Evolutionary conservation across 2,888 invertebrate species (phyloP), one percentile per base, ranked within the genome.

Genomic region (Eurytoma adleriae): DNA sequence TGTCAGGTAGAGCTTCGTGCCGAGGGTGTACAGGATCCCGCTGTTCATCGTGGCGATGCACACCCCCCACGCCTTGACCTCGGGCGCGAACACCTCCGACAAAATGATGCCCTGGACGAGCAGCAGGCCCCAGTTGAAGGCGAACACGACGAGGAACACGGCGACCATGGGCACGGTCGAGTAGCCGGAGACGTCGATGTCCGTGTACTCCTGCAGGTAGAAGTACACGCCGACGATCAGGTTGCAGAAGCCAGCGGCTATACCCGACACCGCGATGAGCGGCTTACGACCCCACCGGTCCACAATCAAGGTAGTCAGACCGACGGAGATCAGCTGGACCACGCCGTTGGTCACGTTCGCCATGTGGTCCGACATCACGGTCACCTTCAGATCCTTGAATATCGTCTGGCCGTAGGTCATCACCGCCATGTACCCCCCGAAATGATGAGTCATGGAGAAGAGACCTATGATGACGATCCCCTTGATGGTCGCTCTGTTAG

Each of bases 381-480:
- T 48, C 40, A 83, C 85, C 5, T 83, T 83, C 0, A 85, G 83
- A 13, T 87, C 86, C 67, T 81, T 79, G 79, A 93, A 92, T 56
- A 93, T 92, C 4, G 90, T 84, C 3, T 91, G 91, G 2, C 88
- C 86, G 83, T 90, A 91, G 3, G 87, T 85, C 27, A 91, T 81
- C 7, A 91, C 83, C 0, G 87, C 83, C 62, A 88, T 85, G 67
- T 87, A 89, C 0, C 91, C 91, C n/a, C 89, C 88, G 14, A 91
- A 89, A 81, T 93, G 91, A 77, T 93, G 92, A 40, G 92, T 90
- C 3, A 91, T 81, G 86, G 91, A 89, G 48, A 93, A 87, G 0
- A 89, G 83, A 0, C 91, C 81, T 0, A 90, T 87, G 3, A 93
- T 89, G 3, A 89, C 78, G 13, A 92, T 84, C 0, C 92, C 92